Percentiles rank a stretch among this genome's conserved stretches.
These are phyloP conservation scores for Montipora capricornis DNA, from an alignment of 64 coral and sea anemone genomes.

Conservation along the genomic window DNA sequence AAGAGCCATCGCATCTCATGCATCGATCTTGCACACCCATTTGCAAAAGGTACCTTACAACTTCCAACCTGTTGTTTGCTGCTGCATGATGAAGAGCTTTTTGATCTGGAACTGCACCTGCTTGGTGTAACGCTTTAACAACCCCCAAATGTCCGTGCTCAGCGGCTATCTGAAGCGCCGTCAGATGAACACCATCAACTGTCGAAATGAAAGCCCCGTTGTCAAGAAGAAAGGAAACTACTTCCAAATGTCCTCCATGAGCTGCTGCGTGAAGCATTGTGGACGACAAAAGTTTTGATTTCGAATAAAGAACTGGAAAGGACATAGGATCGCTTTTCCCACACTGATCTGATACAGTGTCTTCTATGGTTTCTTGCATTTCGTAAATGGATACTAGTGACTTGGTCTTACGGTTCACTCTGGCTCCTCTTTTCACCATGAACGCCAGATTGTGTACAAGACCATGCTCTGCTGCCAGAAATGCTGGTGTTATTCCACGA, in stretches of 20 bases:
- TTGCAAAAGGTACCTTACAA: neutral
- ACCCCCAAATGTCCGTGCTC: slow-evolving; percentile 24
- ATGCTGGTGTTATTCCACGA: slow-evolving; percentile 49
- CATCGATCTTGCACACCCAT: neutral
- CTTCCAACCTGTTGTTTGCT: neutral
- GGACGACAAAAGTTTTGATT: neutral
- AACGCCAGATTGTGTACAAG: slow-evolving; percentile 27
- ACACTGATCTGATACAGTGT: neutral
- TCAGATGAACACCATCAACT: neutral
- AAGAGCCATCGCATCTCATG: slow-evolving; percentile 19
- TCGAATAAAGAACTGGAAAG: neutral
- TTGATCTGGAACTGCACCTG: slow-evolving; percentile 19
- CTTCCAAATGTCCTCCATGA: neutral
- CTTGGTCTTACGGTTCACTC: neutral
- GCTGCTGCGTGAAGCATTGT: slow-evolving; percentile 8
- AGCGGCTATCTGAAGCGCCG: slow-evolving; percentile 31
- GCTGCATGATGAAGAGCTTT: slow-evolving; percentile 38
- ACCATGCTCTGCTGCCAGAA: slow-evolving; percentile 45
- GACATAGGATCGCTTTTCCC: neutral
- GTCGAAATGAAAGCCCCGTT: neutral
- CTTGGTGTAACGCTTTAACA: neutral
- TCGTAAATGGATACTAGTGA: neutral
- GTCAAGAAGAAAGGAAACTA: neutral
- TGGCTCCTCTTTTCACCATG: slow-evolving; percentile 41
- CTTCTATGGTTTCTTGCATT: neutral